Evolutionary conservation across 2,113 vertebrate species (phyloP).

Genomic region (Aegotheles bennettii): DNA sequence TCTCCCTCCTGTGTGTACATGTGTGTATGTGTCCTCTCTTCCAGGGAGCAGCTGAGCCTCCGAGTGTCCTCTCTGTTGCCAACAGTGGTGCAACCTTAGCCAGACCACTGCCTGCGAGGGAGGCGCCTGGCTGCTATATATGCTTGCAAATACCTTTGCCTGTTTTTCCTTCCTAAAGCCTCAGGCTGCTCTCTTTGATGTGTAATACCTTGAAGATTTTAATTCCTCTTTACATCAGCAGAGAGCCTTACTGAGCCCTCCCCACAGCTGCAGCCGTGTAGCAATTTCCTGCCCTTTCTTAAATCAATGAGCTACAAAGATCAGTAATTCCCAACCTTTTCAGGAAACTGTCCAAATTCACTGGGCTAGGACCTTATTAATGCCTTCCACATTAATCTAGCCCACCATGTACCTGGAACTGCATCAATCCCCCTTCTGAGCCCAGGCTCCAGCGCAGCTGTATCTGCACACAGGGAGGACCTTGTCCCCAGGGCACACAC

Average conservation of each 20-base stretch:
- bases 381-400: slow-evolving; percentile 21
- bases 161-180: slow-evolving; percentile 34
- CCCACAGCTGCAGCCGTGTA: slow-evolving; percentile 36
- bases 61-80: not conserved
- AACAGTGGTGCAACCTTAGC: slow-evolving; percentile 18
- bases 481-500: not conserved
- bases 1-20: not conserved
- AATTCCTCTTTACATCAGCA: slow-evolving; percentile 64
- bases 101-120: slow-evolving; percentile 14
- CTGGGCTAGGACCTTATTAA: slow-evolving; percentile 42
- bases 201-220: slow-evolving; percentile 68
- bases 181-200: slow-evolving; percentile 55
- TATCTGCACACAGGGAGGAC: not conserved
- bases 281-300: slow-evolving; percentile 64
- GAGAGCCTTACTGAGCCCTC: slow-evolving; percentile 43
- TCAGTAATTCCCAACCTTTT: slow-evolving; percentile 54
- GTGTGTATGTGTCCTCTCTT: not conserved
- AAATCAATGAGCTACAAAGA: slow-evolving; percentile 61
- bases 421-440: not conserved
- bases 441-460: not conserved
- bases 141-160: slow-evolving; percentile 6
- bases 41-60: not conserved
- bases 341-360: slow-evolving; percentile 45
- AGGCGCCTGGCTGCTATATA: slow-evolving; percentile 32
- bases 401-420: slow-evolving; percentile 38